Conservation (phyloP, 2,888 invertebrate genomes). For the Drosophila gaucha region DNA sequence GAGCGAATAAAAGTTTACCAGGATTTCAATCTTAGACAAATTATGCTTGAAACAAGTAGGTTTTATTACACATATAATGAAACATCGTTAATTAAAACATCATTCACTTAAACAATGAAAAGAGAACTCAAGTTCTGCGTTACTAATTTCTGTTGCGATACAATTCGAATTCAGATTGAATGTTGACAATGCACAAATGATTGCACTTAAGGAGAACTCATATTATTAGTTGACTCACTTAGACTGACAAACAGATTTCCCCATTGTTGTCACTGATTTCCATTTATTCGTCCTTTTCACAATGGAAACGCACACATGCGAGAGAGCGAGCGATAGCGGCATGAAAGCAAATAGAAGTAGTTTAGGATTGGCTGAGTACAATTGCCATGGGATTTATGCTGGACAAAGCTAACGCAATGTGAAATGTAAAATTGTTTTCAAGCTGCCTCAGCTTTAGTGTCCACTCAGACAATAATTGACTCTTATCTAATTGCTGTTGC, state of each 20-base stretch:
- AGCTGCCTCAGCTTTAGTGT: neutral
- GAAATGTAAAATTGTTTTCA: slow-evolving; percentile 24
- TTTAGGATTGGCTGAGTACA: slow-evolving; percentile 27
- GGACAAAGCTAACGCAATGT: slow-evolving; percentile 11
- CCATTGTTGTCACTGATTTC: slow-evolving; percentile 30
- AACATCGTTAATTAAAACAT: too few relatives aligned
- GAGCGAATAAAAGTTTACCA: neutral
- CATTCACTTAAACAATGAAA: neutral
- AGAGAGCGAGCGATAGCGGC: neutral
- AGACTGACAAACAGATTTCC: slow-evolving; percentile 12
- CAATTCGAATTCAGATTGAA: neutral
- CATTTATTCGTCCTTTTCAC: slow-evolving; percentile 17
- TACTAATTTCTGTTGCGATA: neutral
- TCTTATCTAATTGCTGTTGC: slow-evolving; percentile 26
- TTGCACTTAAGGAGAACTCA: slow-evolving; percentile 2
- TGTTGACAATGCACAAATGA: slow-evolving; percentile 8
- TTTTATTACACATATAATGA: neutral
- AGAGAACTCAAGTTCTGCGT: neutral
- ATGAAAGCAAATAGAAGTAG: slow-evolving; percentile 24
- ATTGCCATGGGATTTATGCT: slow-evolving; percentile 47
- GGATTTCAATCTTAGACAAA: neutral
- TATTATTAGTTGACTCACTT: slow-evolving; percentile 18
- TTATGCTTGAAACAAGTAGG: neutral
- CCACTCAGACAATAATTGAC: slow-evolving; percentile 16
- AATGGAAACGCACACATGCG: slow-evolving; percentile 30